Percentiles rank a stretch among this genome's conserved stretches.
Evolutionary conservation across 2,888 invertebrate genomes (phyloP).

Genomic region (Epistrophella euchroma): DNA sequence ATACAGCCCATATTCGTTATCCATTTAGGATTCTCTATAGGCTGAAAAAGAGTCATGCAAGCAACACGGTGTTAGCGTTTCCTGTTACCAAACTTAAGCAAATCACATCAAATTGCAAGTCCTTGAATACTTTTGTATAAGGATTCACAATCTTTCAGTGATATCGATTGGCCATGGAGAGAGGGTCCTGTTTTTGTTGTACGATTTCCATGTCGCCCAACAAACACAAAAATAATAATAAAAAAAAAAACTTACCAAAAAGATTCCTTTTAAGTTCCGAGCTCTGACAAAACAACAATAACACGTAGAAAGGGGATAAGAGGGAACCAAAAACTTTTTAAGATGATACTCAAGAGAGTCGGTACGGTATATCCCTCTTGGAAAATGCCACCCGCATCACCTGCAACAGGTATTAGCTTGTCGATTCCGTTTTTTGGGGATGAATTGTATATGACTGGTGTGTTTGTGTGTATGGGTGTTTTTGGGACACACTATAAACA

Average conservation of each 20-base stretch:
- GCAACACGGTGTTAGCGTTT: constrained; percentile 62
- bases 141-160: constrained; percentile 42
- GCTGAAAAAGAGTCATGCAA: constrained; percentile 54
- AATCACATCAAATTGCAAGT: constrained; percentile 51
- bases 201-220: not conserved
- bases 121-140: constrained; percentile 44
- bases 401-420: constrained; percentile 69
- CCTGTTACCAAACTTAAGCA: constrained; percentile 61
- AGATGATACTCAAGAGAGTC: constrained; percentile 64
- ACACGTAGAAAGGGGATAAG: constrained; percentile 2
- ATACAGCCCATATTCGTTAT: not conserved
- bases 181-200: constrained; percentile 5
- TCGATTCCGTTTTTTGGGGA: constrained; percentile 45
- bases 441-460: constrained; percentile 22
- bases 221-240: not conserved
- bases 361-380: constrained; percentile 48
- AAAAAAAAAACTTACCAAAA: constrained; percentile 20
- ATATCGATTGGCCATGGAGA: constrained; percentile 55
- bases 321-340: constrained; percentile 51
- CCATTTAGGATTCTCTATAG: not conserved
- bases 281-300: constrained; percentile 34
- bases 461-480: not conserved
- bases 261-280: constrained; percentile 39
- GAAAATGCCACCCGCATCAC: constrained; percentile 24
- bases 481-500: constrained; percentile 40